Conservation (phyloP, 2,888 invertebrate species). For the Lissonota sp. region DNA sequence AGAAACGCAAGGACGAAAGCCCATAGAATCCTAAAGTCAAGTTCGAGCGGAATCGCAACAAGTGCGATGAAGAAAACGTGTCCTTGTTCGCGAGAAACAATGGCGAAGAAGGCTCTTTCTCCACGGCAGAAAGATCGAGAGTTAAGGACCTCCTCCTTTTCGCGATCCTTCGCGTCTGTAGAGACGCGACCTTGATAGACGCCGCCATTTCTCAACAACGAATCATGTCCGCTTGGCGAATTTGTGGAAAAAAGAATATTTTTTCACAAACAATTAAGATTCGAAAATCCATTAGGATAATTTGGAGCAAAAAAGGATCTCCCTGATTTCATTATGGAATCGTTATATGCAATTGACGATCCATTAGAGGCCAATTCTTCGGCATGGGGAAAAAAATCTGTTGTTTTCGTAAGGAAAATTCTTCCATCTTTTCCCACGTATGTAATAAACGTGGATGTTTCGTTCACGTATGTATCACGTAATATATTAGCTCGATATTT, state of each 20-base stretch:
- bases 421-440: conserved; percentile 16
- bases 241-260: no score
- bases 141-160: conserved; percentile 36
- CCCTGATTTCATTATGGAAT: no score
- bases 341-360: no score
- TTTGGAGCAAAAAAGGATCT: no score
- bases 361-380: no score
- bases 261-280: no score
- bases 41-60: conserved; percentile 13
- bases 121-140: conserved; percentile 22
- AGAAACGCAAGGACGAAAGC: conserved; percentile 13
- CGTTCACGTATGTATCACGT: conserved; percentile 23
- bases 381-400: not conserved
- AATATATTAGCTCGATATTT: conserved; percentile 34
- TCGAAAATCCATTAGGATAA: no score
- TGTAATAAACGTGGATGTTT: conserved; percentile 23
- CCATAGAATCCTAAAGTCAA: conserved; percentile 3
- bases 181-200: conserved; percentile 44
- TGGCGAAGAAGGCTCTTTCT: conserved; percentile 57
- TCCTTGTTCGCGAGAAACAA: conserved; percentile 71
- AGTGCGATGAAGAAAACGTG: conserved; percentile 49
- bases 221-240: not conserved
- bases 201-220: conserved; percentile 14
- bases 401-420: conserved; percentile 31
- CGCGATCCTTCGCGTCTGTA: not conserved